Evolutionary conservation across 2,797 vertebrate species (phyloP), one percentile per base, ranked within the genome.

Genomic region (Ctenochaetus hawaiiensis): DNA sequence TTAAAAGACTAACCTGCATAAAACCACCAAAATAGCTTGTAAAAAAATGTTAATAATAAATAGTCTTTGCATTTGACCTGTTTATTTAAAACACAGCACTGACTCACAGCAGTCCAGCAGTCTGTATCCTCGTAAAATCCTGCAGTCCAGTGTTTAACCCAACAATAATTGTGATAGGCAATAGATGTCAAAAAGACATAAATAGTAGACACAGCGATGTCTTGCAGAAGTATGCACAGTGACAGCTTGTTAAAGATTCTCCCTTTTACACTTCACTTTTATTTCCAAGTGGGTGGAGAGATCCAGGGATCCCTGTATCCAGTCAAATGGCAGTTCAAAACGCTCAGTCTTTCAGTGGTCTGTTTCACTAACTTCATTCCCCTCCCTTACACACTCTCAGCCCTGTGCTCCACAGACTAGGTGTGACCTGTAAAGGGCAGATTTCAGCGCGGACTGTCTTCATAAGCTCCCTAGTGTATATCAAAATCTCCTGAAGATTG

Each of bases 381-480:
- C 39, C 67, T 78, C 64, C 44, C 49, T 60, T 18, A 41, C 18
- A 49, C 41, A 60, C 16, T 22, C 37, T 49, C 5, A 64, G n/a
- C 43, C n/a, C 49, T 39, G 22, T 58, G 53, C 45, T 71, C 44
- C 37, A 7, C 23, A 9, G 45, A 6, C 1, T 4, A 23, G 56
- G 57, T 76, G 76, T 77, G 81, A 77, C 69, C 65, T 52, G 22
- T 17, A n/a, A 41, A 37, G 39, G 61, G 39, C 26, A 61, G 23
- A 7, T 52, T 56, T 67, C 53, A 48, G 23, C 2, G 26, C 49
- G 49, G 60, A 59, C 62, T 12, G 14, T 47, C 51, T 56, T 26
- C 30, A 67, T 57, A 14, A 49, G 23, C 37, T 81, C 83, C 79
- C 78, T 22, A 45, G 70, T 77, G 78, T 80, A 53, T 71, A 57